These are phyloP conservation scores for Oryctes rhinoceros DNA, from an alignment of 1,140 invertebrate genomes.

Conservation along the genomic window DNA sequence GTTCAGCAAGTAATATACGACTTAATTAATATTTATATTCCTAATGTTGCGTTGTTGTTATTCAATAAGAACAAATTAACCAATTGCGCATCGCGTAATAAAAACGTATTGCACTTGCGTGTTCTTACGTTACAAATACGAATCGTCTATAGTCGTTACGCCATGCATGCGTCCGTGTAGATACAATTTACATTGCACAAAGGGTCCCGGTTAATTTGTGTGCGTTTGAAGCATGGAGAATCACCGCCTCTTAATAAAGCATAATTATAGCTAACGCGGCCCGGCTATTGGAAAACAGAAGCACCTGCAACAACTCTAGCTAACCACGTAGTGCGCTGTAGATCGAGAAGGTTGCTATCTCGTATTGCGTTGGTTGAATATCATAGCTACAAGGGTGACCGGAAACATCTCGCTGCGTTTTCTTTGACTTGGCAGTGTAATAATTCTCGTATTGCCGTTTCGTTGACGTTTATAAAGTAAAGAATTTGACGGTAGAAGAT, in stretches of 20 bases:
- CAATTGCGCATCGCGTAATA: background rate
- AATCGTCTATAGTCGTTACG: background rate
- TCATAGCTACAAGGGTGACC: too few species aligned
- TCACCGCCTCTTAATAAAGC: conserved; percentile 38
- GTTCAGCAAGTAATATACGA: background rate
- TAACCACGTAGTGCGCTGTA: too few species aligned
- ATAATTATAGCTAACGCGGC: conserved; percentile 40
- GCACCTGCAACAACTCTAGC: conserved; percentile 33
- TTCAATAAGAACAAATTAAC: background rate
- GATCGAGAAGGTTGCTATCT: too few species aligned
- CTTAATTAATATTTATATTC: background rate
- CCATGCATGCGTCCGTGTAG: background rate
- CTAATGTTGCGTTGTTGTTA: background rate
- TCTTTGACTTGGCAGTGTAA: too few species aligned
- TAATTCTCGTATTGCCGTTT: too few species aligned
- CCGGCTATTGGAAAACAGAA: conserved; percentile 40
- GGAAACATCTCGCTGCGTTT: too few species aligned
- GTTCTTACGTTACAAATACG: background rate
- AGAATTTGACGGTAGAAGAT: too few species aligned
- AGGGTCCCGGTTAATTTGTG: background rate
- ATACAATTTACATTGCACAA: conserved; percentile 1
- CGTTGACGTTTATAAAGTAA: too few species aligned
- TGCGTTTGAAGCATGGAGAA: background rate
- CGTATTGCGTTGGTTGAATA: too few species aligned
- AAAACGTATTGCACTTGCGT: background rate